Base-by-base conservation (phyloP, 2,113 vertebrate genomes). In the Zapus hudsonius region DNA sequence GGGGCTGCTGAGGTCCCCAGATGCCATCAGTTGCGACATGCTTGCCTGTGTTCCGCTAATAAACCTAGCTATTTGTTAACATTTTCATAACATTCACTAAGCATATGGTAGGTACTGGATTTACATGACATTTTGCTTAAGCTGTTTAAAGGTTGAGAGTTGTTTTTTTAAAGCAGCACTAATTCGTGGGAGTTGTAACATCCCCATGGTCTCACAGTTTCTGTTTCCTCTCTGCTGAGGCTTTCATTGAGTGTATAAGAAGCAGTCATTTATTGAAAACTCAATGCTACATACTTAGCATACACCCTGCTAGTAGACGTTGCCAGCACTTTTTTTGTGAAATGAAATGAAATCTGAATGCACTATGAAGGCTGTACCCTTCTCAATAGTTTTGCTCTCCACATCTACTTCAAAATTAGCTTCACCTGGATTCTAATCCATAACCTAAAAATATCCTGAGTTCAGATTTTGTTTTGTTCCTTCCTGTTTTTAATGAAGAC, bases 121-220 rank as follows among this genome's bases (percentile, higher is more conserved):
- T 95, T 93, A 88, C 59, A 78, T 94, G 94, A 88, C 92, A 92
- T 95, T 96, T 96, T 94, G 16, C 74, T 86, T 90, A 85, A 93
- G 85, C 73, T 84, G 52, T 93, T 95, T 87, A 94, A 96, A 94
- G 73, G 38, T 83, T 84, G 81, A 59, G 83, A 25, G n/a, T 72
- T 91, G 81, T 85, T 94, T 95, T 95, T 93, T 69, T 92, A 73
- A 95, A 96, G 64, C 44, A 93, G 72, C 59, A 72, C 63, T 84
- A 86, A 90, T 90, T 95, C 9, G 0, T 70, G 85, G 69, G 88
- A 93, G 78, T 74, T 83, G 89, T 78, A 70, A 88, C 84, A 90
- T 95, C 85, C 82, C 59, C 59, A 82, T 88, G 92, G 92, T 79
- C 95, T 93, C 2, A 6, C 92, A 82, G 78, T 67, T 95, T 96